A percentile compares a stretch with the other conserved stretches of the same genome.
Evolutionary conservation across 2,888 invertebrate species (phyloP).

Genomic region (Pristionchus maxplancki): DNA sequence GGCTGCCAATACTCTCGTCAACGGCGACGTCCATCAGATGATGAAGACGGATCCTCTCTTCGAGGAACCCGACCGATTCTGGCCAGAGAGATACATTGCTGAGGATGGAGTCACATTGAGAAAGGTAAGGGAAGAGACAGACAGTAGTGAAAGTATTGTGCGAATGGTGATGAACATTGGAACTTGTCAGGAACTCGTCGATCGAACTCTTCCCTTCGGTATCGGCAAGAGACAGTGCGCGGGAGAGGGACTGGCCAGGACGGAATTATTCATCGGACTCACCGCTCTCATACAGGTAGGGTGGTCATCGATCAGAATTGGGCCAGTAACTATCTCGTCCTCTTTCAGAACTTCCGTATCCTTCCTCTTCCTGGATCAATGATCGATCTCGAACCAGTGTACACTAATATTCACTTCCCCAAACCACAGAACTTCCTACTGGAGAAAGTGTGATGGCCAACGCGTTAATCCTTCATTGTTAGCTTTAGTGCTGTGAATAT

Average conservation of each 20-base stretch:
- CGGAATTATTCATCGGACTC: conserved; percentile 2
- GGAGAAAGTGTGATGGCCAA: background rate
- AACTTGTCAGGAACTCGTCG: background rate
- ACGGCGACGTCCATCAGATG: conserved; percentile 30
- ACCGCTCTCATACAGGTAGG: background rate
- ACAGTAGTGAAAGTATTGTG: no score
- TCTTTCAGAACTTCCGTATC: background rate
- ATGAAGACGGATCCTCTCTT: conserved; percentile 51
- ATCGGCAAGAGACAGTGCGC: conserved; percentile 12
- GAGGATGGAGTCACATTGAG: conserved; percentile 58
- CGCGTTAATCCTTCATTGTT: no score
- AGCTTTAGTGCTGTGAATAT: no score
- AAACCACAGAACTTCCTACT: background rate
- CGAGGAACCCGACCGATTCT: conserved; percentile 57
- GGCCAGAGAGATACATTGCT: conserved; percentile 61
- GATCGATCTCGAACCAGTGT: background rate
- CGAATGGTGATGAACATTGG: no score
- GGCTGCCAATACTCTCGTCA: background rate
- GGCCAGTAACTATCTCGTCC: no score
- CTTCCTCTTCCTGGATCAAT: background rate
- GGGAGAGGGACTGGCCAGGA: conserved; percentile 14
- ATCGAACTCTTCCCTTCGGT: background rate
- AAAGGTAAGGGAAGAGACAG: no score
- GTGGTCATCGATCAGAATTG: no score
- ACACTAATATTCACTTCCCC: background rate